Evolutionary conservation across 1,140 invertebrate genomes (phyloP), one percentile per base, ranked within the genome.

Genomic region (Ceratoteleas bidentatus): DNA sequence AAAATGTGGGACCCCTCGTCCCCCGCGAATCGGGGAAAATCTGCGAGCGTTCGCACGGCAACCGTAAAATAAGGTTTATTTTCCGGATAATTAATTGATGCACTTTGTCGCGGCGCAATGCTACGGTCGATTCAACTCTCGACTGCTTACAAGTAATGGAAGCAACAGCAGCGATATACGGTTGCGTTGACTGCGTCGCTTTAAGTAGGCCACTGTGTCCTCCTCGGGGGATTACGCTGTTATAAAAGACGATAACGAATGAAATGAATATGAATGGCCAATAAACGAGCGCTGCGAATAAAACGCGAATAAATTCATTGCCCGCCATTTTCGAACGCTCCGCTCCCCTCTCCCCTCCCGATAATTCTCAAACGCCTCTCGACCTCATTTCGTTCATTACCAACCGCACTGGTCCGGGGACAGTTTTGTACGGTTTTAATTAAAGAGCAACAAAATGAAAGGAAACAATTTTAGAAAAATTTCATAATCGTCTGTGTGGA

Each of bases 221-320:
- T 72, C 74, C 57, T 54, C 62, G 65, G 81, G 78, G 80, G 69
- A 80, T 73, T 69, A 53, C 32, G 53, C 33, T 53, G 62, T 77
- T 80, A 61, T 80, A 81, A 77, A 79, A 78, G 61, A 65, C 64
- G 83, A 87, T 85, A 87, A 81, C 68, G 64, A 82, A 85, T 40
- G 45, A 52, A 84, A 86, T 79, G 73, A 85, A 87, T 86, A 87
- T 87, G 83, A 78, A 88, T 87, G 74, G 81, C 61, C 54, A 73
- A 83, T 81, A 87, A 86, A 87, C 80, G 81, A 81, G 69, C 73
- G 62, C 74, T 65, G 79, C 68, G 75, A 77, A 58, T 66, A 57
- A 84, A 84, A 72, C 65, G 60, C 50, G 75, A 87, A 84, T 86
- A 77, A 86, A 87, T 88, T 86, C 81, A 84, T 86, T 85, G 24